Evolutionary conservation across 2,113 vertebrate genomes (phyloP).

Genomic region (Ammodytes dubius): DNA sequence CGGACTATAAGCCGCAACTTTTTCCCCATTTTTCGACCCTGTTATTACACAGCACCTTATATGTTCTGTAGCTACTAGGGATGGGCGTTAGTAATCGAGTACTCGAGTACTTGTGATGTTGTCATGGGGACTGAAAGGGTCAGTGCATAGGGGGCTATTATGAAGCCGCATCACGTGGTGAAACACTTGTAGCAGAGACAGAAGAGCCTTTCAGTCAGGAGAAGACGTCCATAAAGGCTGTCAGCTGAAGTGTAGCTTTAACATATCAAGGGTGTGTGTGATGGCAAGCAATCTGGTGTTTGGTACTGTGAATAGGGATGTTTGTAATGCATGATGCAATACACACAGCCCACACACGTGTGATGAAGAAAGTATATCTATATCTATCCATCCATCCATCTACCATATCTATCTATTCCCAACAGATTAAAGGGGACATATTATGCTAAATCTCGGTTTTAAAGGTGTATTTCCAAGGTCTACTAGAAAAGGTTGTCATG

Average conservation of each 20-base stretch:
- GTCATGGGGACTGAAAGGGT: slow-evolving; percentile 29
- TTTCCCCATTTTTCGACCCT: too few relatives aligned
- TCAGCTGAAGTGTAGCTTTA: neutral
- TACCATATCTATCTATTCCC: too few relatives aligned
- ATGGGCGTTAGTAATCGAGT: too few relatives aligned
- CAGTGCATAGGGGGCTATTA: neutral
- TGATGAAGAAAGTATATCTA: too few relatives aligned
- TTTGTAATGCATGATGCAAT: neutral
- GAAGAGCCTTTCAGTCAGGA: neutral
- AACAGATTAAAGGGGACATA: too few relatives aligned
- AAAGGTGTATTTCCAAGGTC: too few relatives aligned
- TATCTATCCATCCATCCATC: too few relatives aligned
- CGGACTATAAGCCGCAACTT: too few relatives aligned
- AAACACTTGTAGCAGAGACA: slow-evolving; percentile 10
- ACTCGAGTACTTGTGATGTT: neutral
- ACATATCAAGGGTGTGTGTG: neutral
- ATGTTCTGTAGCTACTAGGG: too few relatives aligned
- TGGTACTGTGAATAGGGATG: neutral
- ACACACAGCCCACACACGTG: slow-evolving; percentile 4
- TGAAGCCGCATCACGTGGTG: neutral
- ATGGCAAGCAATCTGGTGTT: slow-evolving; percentile 4
- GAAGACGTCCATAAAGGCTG: neutral
- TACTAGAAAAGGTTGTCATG: too few relatives aligned
- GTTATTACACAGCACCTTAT: too few relatives aligned
- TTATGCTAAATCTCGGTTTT: too few relatives aligned